A percentile compares a stretch with the other conserved stretches of the same genome.
phyloP scores from a whole-genome alignment of 2,113 vertebrate species.

The Riparia riparia region DNA sequence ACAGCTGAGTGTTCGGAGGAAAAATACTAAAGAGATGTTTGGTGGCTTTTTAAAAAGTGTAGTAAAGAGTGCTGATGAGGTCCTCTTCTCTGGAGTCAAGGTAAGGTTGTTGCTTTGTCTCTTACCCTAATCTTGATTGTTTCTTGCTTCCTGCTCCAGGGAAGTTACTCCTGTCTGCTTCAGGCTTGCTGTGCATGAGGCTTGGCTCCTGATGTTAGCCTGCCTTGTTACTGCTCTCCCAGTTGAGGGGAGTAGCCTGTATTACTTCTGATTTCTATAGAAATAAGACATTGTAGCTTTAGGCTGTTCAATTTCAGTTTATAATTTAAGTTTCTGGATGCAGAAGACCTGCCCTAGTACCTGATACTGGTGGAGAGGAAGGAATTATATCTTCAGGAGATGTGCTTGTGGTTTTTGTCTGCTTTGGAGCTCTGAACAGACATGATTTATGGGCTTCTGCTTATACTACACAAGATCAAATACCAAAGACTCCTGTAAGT shows the following conservation, averaged over 20 bases:
- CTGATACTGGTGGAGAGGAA: not conserved
- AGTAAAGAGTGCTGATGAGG: slow-evolving; percentile 95
- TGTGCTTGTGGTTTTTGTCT: not conserved
- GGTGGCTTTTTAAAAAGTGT: slow-evolving; percentile 96
- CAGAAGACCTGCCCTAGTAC: not conserved
- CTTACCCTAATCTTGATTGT: not conserved
- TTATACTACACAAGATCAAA: not conserved
- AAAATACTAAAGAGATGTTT: slow-evolving; percentile 97
- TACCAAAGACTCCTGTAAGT: not conserved
- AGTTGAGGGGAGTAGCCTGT: not conserved
- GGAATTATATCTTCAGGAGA: not conserved
- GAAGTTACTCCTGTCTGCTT: not conserved
- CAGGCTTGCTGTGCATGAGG: not conserved
- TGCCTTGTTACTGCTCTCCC: not conserved
- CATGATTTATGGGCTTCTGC: not conserved
- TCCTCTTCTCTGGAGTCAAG: slow-evolving; percentile 94
- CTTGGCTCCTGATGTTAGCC: not conserved
- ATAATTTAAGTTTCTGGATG: not conserved
- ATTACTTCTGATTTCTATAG: not conserved
- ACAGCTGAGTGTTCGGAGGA: slow-evolving; percentile 92
- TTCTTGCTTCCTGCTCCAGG: not conserved
- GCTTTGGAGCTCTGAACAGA: not conserved
- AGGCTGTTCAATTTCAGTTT: not conserved
- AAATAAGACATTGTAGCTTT: not conserved
- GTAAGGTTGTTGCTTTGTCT: slow-evolving; percentile 65